Percentiles rank a stretch among this genome's conserved stretches.
phyloP scores from a whole-genome alignment of 2,797 vertebrate genomes.

The Sebastes trivittatus region DNA sequence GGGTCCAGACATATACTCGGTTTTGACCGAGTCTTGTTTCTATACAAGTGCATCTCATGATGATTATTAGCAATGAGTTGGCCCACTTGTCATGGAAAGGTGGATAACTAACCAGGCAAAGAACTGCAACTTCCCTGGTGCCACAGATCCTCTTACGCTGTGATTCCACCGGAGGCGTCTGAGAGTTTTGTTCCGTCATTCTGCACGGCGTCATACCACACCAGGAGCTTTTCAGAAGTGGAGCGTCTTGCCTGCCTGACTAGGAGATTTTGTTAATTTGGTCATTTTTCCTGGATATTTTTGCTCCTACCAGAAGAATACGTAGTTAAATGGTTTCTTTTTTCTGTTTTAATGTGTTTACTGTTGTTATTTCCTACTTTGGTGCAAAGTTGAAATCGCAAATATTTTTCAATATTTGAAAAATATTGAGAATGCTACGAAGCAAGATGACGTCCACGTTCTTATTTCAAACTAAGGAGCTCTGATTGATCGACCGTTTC shows the following conservation, averaged over 20 bases:
- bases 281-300: background rate
- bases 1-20: no score
- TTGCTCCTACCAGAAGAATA: fast-evolving
- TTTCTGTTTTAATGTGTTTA: no score
- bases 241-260: fast-evolving
- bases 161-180: no score
- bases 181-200: background rate
- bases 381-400: fast-evolving
- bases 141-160: no score
- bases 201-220: no score
- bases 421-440: no score
- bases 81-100: background rate
- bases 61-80: background rate
- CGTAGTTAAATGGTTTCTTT: no score
- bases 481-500: fast-evolving
- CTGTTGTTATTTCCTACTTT: no score
- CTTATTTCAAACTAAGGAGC: background rate
- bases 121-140: background rate
- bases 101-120: background rate
- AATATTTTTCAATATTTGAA: no score
- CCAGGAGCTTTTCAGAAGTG: no score
- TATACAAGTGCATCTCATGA: background rate
- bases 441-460: background rate
- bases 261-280: fast-evolving
- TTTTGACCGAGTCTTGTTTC: background rate